phyloP scores from a whole-genome alignment of 2,797 vertebrate species.

The Semaprochilodus insignis region DNA sequence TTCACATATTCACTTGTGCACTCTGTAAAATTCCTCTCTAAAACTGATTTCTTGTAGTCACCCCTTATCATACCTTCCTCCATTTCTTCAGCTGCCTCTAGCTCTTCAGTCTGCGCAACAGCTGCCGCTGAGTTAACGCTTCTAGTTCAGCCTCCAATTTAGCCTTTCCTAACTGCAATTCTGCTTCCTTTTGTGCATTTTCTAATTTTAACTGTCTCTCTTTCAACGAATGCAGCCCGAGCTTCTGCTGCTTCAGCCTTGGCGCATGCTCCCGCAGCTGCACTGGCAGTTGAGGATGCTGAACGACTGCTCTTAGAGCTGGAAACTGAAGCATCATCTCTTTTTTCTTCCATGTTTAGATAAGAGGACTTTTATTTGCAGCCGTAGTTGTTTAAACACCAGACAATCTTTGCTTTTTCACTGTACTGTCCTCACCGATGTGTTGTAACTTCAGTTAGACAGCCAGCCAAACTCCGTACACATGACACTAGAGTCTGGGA shows the following conservation, averaged over 20 bases:
- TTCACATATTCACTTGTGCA: not conserved
- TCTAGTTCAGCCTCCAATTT: not conserved
- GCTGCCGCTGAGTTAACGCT: not conserved
- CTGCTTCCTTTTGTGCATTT: not conserved
- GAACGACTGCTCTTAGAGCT: not conserved
- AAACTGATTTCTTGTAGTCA: not conserved
- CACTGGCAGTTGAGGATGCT: not conserved
- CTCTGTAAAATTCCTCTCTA: not conserved
- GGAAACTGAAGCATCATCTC: not conserved
- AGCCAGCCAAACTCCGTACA: too few relatives aligned
- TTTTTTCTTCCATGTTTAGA: slow-evolving; percentile 1
- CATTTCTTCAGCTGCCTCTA: not conserved
- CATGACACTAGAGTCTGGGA: too few relatives aligned
- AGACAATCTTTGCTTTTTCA: not conserved
- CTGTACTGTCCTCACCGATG: not conserved
- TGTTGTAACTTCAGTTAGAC: not conserved
- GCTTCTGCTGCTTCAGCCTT: not conserved
- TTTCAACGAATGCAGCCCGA: not conserved
- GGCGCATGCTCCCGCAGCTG: not conserved
- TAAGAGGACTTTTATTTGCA: not conserved
- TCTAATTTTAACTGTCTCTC: not conserved
- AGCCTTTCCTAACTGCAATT: not conserved
- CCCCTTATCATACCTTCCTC: not conserved
- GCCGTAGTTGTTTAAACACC: not conserved
- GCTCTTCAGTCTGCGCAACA: not conserved